Evolutionary conservation across 37 sponge, comb jelly and placozoan species (phyloP).

Genomic region (Amphimedon queenslandica): DNA sequence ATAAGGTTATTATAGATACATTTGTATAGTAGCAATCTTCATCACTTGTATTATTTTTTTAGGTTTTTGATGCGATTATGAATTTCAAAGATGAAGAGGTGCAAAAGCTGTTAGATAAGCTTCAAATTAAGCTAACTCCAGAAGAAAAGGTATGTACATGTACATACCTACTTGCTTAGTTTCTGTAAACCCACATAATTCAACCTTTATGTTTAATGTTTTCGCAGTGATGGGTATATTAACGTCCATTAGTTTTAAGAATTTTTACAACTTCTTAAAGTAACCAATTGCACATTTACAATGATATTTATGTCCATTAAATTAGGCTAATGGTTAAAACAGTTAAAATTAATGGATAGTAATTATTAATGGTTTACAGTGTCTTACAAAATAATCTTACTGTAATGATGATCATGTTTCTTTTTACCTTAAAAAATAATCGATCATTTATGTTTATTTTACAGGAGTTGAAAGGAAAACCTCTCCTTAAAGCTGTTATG

Average conservation of each 20-base stretch:
- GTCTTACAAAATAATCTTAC: background rate
- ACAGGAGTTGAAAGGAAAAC: constrained; percentile 49
- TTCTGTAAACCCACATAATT: too few species aligned
- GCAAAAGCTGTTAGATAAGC: constrained; percentile 74
- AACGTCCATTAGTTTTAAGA: too few species aligned
- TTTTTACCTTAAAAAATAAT: constrained; percentile 58
- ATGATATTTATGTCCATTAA: too few species aligned
- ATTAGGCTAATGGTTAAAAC: too few species aligned
- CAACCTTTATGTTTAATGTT: too few species aligned
- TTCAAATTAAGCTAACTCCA: constrained; percentile 75
- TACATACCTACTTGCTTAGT: background rate
- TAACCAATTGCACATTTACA: too few species aligned
- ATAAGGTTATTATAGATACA: constrained; percentile 63
- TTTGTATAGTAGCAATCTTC: background rate
- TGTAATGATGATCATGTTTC: constrained; percentile 27
- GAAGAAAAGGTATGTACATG: constrained; percentile 55
- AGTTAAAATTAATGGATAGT: too few species aligned
- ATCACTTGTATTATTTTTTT: background rate
- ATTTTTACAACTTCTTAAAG: too few species aligned
- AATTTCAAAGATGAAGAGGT: constrained; percentile 89
- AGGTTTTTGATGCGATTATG: constrained; percentile 89
- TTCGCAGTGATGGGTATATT: too few species aligned
- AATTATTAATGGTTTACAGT: too few species aligned
- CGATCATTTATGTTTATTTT: constrained; percentile 19
- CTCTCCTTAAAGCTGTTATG: constrained; percentile 64